phyloP scores from a whole-genome alignment of 2,113 vertebrate species.

The zebrafish (Danio rerio) region DNA sequence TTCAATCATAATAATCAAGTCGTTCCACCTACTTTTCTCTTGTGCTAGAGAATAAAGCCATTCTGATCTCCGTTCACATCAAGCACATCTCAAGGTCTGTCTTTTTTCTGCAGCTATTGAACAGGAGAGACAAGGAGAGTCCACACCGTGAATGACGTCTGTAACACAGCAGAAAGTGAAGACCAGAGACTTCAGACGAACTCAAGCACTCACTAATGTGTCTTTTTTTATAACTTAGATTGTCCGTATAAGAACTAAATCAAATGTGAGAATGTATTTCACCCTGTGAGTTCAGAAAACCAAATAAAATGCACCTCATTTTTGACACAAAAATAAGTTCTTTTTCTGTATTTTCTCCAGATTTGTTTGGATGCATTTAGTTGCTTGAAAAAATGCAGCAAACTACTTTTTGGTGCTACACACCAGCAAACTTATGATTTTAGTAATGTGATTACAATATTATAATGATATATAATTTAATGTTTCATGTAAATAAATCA shows the following conservation, averaged over 20 bases:
- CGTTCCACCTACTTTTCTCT: neutral
- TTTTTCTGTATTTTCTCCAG: no score
- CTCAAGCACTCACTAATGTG: neutral
- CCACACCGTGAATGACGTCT: conserved; percentile 27
- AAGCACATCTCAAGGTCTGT: neutral
- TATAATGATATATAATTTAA: no score
- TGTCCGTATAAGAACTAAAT: neutral
- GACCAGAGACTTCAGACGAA: neutral
- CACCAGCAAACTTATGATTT: no score
- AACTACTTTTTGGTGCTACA: no score
- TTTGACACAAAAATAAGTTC: no score
- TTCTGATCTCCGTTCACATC: neutral
- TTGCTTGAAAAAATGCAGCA: no score
- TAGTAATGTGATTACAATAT: no score
- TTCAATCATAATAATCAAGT: neutral
- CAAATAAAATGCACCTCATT: neutral
- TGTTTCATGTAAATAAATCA: no score
- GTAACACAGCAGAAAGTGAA: neutral
- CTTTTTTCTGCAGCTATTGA: conserved; percentile 56
- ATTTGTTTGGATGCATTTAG: no score
- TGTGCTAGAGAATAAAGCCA: neutral
- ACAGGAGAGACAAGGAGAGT: conserved; percentile 55
- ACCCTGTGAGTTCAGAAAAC: neutral
- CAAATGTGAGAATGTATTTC: neutral
- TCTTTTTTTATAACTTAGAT: neutral